Evolutionary conservation across 2,797 vertebrate genomes (phyloP).

Genomic region (Cirrhinus mrigala): DNA sequence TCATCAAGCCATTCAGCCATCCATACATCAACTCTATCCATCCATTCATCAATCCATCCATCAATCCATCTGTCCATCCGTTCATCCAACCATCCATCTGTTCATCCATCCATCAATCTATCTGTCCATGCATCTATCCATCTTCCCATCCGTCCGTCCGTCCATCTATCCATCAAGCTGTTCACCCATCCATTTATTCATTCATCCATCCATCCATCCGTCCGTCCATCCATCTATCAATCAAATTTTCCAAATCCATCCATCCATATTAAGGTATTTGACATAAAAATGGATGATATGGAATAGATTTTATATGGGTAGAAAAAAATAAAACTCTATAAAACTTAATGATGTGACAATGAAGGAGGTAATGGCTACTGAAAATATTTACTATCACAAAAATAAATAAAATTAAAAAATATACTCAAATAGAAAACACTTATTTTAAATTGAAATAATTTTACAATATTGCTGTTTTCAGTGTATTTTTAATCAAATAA

Average conservation of each 20-base stretch:
- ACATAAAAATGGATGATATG: background rate
- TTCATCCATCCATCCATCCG: no score
- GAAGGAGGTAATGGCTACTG: background rate
- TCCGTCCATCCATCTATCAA: no score
- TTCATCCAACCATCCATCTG: accelerated
- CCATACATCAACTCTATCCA: no score
- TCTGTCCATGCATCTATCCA: no score
- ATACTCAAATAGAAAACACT: background rate
- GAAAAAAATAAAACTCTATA: background rate
- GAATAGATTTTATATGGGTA: no score
- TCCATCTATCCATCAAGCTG: no score
- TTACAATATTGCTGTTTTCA: background rate
- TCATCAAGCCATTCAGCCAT: background rate
- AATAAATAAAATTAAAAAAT: background rate
- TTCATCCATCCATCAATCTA: no score
- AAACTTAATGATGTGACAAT: background rate
- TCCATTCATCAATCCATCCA: background rate
- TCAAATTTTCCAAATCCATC: no score
- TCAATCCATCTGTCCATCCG: background rate
- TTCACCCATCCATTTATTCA: no score
- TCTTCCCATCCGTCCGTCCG: no score
- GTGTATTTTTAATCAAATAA: background rate
- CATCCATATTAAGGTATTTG: background rate
- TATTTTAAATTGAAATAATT: background rate
- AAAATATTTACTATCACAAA: background rate